A percentile compares a stretch with the other conserved stretches of the same genome.
Evolutionary conservation across 1,140 invertebrate genomes (phyloP).

Genomic region (Aphelenchoides besseyi): DNA sequence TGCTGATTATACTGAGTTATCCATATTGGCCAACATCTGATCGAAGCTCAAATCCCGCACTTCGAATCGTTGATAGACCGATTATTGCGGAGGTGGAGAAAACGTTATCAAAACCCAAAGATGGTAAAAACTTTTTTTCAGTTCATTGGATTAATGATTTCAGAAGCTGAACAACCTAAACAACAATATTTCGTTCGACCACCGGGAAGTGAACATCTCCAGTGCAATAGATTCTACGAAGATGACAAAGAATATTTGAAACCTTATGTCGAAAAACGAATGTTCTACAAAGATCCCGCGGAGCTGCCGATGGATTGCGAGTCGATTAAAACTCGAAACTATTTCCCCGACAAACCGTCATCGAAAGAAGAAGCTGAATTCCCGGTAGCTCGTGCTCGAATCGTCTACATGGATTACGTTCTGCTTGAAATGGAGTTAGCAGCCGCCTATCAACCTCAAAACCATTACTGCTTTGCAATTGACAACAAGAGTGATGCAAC

Average conservation of each 20-base stretch:
- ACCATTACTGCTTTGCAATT: conserved; percentile 48
- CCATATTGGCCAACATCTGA: background rate
- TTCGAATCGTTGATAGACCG: background rate
- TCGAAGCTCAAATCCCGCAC: background rate
- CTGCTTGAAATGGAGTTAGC: conserved; percentile 47
- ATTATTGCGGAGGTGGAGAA: background rate
- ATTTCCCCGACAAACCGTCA: conserved; percentile 24
- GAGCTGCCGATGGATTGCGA: conserved; percentile 32
- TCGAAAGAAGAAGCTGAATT: conserved; percentile 35
- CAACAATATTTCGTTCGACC: background rate
- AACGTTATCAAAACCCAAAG: too few relatives aligned
- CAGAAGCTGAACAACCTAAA: background rate
- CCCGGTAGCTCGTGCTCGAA: conserved; percentile 43
- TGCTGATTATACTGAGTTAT: background rate
- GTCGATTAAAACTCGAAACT: conserved; percentile 28
- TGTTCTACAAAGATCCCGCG: background rate
- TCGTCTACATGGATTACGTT: conserved; percentile 45
- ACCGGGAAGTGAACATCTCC: background rate
- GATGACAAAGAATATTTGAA: conserved; percentile 10
- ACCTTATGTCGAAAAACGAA: background rate
- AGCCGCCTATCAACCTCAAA: conserved; percentile 44
- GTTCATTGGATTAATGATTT: background rate
- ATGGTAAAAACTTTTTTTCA: too few relatives aligned
- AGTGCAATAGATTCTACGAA: conserved; percentile 3
- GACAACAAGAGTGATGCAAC: conserved; percentile 36